Conservation (phyloP, 2,888 invertebrate genomes). For the Noctua comes region DNA sequence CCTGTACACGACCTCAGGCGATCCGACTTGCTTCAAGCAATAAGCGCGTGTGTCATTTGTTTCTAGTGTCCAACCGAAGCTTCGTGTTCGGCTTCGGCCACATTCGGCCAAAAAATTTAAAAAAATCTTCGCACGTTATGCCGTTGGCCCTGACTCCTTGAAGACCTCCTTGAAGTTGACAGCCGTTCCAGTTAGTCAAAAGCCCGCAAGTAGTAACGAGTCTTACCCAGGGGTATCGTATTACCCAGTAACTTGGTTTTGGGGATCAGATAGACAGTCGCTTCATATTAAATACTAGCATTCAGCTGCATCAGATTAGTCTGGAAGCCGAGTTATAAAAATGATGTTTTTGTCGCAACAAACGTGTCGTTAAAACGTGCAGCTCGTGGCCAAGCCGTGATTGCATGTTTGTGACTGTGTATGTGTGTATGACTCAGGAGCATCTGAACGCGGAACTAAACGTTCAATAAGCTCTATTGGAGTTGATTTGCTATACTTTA, state of each 20-base stretch:
- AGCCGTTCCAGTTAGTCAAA: background rate
- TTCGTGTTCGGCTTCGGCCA: background rate
- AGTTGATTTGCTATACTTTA: conserved; percentile 69
- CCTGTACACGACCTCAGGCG: background rate
- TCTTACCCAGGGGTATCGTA: background rate
- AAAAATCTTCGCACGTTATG: no score
- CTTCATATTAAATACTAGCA: background rate
- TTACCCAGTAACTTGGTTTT: background rate
- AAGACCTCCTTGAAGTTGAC: background rate
- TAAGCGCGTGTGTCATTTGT: background rate
- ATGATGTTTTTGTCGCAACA: background rate
- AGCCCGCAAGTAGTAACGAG: background rate
- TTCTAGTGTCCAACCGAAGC: background rate
- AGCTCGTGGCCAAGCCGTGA: background rate
- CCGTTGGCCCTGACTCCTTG: background rate
- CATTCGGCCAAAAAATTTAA: no score
- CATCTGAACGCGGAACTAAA: conserved; percentile 74
- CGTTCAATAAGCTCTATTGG: conserved; percentile 69
- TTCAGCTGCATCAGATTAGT: background rate
- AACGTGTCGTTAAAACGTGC: background rate
- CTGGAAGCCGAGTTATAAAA: accelerated
- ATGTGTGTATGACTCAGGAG: conserved; percentile 57
- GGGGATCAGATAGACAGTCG: background rate
- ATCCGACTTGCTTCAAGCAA: background rate
- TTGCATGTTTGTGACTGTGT: conserved; percentile 24